A percentile compares a stretch with the other conserved stretches of the same genome.
Conservation (phyloP, 2,797 vertebrate species). For the Lateolabrax maculatus region DNA sequence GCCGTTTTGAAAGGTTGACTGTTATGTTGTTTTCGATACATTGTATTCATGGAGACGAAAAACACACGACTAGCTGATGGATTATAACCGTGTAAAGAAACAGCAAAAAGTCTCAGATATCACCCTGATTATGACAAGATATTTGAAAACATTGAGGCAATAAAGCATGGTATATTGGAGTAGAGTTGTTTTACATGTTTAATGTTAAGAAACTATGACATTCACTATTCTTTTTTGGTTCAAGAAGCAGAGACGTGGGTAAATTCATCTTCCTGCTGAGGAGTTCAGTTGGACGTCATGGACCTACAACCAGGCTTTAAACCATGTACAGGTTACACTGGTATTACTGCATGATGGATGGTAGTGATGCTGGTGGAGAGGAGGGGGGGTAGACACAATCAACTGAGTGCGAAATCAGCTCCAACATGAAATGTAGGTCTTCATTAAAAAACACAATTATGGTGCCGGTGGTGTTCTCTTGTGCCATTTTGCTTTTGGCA, state of each 20-base stretch:
- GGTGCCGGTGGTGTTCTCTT: constrained; percentile 62
- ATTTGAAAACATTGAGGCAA: not conserved
- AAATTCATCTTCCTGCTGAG: constrained; percentile 57
- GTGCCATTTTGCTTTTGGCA: constrained; percentile 76
- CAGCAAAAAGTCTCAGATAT: not conserved
- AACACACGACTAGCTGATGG: not conserved
- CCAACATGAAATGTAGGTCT: constrained; percentile 72
- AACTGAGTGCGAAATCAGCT: constrained; percentile 80
- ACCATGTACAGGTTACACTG: constrained; percentile 46
- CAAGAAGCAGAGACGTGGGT: constrained; percentile 37
- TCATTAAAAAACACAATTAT: constrained; percentile 82
- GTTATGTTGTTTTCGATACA: not conserved
- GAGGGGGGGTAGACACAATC: constrained; percentile 66
- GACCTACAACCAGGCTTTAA: constrained; percentile 33
- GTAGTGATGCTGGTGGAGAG: not conserved
- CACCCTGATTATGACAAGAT: not conserved
- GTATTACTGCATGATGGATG: constrained; percentile 75
- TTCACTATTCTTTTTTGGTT: constrained; percentile 39
- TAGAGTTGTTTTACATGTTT: not conserved
- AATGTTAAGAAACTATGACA: not conserved
- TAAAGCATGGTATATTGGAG: not conserved
- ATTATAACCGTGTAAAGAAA: not conserved
- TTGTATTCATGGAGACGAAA: not conserved
- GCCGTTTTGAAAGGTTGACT: not conserved
- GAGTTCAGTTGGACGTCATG: constrained; percentile 27